Evolutionary conservation across 2,113 vertebrate species (phyloP).

Genomic region (Astatoreochromis straeleni): DNA sequence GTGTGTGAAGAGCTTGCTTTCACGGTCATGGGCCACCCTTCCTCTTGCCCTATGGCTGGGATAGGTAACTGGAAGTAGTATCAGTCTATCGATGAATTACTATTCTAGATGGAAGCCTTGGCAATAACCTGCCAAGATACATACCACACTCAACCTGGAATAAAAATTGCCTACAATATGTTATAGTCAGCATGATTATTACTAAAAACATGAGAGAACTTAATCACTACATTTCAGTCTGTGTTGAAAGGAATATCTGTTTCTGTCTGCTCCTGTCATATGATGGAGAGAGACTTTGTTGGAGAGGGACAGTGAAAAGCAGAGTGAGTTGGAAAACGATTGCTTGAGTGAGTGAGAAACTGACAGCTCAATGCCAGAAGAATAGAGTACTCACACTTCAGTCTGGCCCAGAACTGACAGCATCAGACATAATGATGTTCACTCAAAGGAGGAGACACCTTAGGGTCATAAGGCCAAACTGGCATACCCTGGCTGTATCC

Average conservation of each 20-base stretch:
- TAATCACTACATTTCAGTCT: not conserved
- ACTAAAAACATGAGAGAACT: not conserved
- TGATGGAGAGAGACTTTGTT: not conserved
- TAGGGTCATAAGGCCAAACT: slow-evolving; percentile 35
- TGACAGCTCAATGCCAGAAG: slow-evolving; percentile 57
- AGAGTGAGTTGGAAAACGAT: slow-evolving; percentile 2
- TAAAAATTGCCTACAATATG: not conserved
- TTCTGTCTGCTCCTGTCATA: not conserved
- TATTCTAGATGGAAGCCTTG: not conserved
- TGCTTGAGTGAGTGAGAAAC: slow-evolving; percentile 36
- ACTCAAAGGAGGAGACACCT: slow-evolving; percentile 49
- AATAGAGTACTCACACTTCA: slow-evolving; percentile 51
- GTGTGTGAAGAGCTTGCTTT: not conserved
- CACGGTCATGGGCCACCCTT: not conserved
- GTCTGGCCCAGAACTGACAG: slow-evolving; percentile 63
- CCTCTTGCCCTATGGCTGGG: not conserved
- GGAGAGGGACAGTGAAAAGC: slow-evolving; percentile 1
- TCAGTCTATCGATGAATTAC: not conserved
- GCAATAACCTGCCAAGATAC: not conserved
- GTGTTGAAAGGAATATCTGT: not conserved
- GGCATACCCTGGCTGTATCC: not conserved
- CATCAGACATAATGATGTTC: slow-evolving; percentile 67
- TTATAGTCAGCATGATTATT: not conserved
- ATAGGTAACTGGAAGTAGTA: not conserved
- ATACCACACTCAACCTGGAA: not conserved